Percentiles rank a stretch among this genome's conserved stretches.
Evolutionary conservation across 2,797 vertebrate genomes (phyloP).

Genomic region (Salmo trutta): DNA sequence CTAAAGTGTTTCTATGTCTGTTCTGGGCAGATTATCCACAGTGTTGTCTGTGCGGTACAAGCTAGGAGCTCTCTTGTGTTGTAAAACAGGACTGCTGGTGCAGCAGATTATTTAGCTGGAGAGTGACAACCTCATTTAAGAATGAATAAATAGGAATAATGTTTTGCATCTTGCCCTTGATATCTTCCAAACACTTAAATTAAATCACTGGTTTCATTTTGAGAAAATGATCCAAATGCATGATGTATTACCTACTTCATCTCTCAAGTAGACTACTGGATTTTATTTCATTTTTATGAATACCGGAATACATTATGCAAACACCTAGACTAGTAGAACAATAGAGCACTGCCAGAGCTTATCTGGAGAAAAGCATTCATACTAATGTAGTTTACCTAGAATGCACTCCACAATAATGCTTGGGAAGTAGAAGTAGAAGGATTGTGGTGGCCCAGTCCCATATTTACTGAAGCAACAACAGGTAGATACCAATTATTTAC

Average conservation of each 20-base stretch:
- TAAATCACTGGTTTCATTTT: constrained; percentile 8
- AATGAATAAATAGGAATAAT: constrained; percentile 15
- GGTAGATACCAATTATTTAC: too few species aligned
- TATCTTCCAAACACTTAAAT: constrained; percentile 19
- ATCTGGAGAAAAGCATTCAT: constrained; percentile 27
- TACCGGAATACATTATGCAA: constrained; percentile 11
- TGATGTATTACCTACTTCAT: background rate
- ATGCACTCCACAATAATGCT: background rate
- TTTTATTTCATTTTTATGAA: constrained; percentile 10
- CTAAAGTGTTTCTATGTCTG: constrained; percentile 55
- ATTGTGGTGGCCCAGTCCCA: background rate
- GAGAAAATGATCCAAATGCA: background rate
- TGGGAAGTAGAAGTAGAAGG: background rate
- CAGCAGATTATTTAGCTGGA: constrained; percentile 6
- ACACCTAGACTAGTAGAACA: constrained; percentile 32
- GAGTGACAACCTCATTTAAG: constrained; percentile 25
- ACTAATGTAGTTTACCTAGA: background rate
- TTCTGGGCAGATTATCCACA: constrained; percentile 60
- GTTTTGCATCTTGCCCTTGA: constrained; percentile 20
- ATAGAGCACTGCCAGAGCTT: constrained; percentile 35
- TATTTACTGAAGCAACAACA: background rate
- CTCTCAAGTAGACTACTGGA: background rate
- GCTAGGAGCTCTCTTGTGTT: constrained; percentile 34
- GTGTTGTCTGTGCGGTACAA: constrained; percentile 41
- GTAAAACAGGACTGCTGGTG: constrained; percentile 32